Evolutionary conservation across 2,113 vertebrate genomes (phyloP).

Genomic region (Pedetes capensis): DNA sequence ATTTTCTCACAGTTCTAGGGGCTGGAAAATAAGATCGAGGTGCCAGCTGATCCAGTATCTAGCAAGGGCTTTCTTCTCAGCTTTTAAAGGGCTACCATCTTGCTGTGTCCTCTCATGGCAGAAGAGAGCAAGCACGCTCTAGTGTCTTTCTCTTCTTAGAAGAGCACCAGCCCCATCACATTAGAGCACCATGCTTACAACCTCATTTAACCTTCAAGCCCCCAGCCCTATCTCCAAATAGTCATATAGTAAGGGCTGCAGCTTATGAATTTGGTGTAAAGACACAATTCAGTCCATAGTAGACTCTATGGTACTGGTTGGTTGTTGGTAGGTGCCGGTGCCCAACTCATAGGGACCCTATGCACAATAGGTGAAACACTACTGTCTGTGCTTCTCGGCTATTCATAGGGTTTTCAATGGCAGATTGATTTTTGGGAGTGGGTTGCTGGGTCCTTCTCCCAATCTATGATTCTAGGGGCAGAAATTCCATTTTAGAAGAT

Average conservation of each 20-base stretch:
- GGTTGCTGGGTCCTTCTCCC: no score
- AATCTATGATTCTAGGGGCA: not conserved
- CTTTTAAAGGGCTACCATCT: not conserved
- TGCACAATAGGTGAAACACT: no score
- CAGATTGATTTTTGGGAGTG: no score
- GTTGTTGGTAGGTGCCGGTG: no score
- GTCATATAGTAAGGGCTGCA: not conserved
- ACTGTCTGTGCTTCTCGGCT: no score
- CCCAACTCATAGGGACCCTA: no score
- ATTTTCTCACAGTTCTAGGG: not conserved
- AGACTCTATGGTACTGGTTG: not conserved
- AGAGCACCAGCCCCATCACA: not conserved
- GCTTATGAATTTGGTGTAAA: not conserved
- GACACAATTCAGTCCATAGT: not conserved
- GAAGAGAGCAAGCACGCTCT: not conserved
- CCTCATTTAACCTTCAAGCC: not conserved
- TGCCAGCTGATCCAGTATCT: not conserved
- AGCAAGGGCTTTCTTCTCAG: not conserved
- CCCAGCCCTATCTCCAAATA: not conserved
- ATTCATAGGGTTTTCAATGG: no score
- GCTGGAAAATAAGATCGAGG: not conserved
- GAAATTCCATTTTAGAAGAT: slow-evolving; percentile 32
- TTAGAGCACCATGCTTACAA: not conserved
- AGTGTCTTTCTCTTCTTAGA: not conserved
- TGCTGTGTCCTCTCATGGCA: not conserved